Evolutionary conservation across 2,888 invertebrate genomes (phyloP).

Genomic region (Thera obeliscata): DNA sequence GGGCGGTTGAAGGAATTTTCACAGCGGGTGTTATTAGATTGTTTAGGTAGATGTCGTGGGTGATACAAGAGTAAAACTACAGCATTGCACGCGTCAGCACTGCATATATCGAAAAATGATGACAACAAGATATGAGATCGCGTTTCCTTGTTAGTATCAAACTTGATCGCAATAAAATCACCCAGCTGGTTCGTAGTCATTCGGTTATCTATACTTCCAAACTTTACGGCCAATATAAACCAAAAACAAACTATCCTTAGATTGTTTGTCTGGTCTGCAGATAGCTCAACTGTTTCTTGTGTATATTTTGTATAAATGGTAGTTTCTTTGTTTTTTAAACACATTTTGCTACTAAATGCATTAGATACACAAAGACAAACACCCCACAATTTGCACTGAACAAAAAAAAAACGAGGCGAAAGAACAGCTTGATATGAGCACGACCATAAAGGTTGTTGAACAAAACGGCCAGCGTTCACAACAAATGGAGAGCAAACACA

Average conservation of each 20-base stretch:
- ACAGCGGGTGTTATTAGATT: constrained; percentile 27
- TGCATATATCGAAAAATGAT: background rate
- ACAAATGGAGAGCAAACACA: constrained; percentile 71
- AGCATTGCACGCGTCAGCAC: background rate
- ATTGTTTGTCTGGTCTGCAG: no score
- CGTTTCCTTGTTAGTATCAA: no score
- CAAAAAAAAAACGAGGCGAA: constrained; percentile 17
- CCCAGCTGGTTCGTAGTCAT: no score
- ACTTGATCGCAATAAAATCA: no score
- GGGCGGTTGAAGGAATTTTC: constrained; percentile 28
- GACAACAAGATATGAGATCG: no score
- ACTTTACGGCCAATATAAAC: no score
- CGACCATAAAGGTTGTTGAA: constrained; percentile 31
- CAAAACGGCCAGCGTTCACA: constrained; percentile 49
- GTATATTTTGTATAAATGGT: no score
- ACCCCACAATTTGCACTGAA: constrained; percentile 20
- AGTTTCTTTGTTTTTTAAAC: no score
- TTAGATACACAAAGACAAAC: constrained; percentile 13
- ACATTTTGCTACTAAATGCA: background rate
- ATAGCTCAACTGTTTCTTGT: no score
- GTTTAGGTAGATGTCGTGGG: constrained; percentile 12
- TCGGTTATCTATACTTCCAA: no score
- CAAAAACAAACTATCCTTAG: no score
- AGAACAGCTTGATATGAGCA: constrained; percentile 25
- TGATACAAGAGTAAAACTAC: background rate